phyloP scores from a whole-genome alignment of 2,888 invertebrate genomes.

The Drosophila sordidula region DNA sequence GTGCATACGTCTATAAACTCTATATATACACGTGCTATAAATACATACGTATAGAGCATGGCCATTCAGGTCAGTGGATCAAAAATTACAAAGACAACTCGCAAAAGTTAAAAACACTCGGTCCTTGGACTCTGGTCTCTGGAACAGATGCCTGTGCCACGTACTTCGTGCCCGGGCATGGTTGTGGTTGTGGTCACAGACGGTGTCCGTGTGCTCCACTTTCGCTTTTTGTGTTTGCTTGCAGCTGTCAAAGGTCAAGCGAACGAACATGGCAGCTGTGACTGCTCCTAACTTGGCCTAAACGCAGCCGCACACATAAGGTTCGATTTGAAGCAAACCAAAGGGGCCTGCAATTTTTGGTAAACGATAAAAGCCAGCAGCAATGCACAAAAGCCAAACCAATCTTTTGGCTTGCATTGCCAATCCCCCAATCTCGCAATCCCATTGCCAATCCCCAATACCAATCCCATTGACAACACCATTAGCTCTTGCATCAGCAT shows the following conservation, averaged over 20 bases:
- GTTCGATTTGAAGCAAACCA: conserved; percentile 33
- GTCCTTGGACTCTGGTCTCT: conserved; percentile 4
- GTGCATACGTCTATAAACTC: conserved; percentile 22
- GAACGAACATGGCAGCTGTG: conserved; percentile 26
- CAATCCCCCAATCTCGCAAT: conserved; percentile 12
- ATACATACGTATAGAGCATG: conserved; percentile 10
- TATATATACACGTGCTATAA: conserved; percentile 6
- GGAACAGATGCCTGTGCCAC: conserved; percentile 4
- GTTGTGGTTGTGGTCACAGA: conserved; percentile 12
- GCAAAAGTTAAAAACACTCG: conserved; percentile 61
- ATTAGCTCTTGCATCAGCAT: conserved; percentile 21
- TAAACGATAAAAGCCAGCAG: conserved; percentile 32
- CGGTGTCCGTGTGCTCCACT: conserved; percentile 51
- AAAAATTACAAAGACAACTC: conserved; percentile 66
- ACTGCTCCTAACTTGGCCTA: conserved; percentile 23
- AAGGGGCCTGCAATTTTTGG: conserved; percentile 43
- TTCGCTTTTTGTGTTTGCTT: conserved; percentile 41
- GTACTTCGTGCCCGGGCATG: background rate
- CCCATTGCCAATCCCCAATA: conserved; percentile 22
- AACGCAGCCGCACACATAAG: conserved; percentile 13
- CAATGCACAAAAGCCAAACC: conserved; percentile 30
- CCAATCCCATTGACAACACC: conserved; percentile 36
- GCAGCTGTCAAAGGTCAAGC: conserved; percentile 55
- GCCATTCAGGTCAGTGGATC: conserved; percentile 73
- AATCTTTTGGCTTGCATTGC: conserved; percentile 29